Evolutionary conservation across 2,797 vertebrate genomes (phyloP).

Genomic region (Poecilia picta): DNA sequence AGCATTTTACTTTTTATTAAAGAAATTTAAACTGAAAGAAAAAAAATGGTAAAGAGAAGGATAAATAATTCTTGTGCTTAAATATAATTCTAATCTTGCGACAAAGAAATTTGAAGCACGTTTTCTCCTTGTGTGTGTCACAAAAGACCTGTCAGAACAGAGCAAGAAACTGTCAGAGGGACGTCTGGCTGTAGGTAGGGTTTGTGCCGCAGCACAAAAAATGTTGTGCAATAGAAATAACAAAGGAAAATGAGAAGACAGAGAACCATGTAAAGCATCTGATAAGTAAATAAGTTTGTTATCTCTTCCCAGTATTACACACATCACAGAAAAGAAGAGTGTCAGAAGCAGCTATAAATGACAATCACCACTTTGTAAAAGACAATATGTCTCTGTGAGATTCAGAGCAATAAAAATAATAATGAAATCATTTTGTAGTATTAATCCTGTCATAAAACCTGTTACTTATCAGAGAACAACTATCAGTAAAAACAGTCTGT

Average conservation of each 20-base stretch:
- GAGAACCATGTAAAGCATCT: background rate
- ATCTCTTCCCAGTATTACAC: background rate
- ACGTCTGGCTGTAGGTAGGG: background rate
- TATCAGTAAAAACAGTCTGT: background rate
- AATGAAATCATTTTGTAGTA: background rate
- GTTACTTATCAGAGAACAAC: background rate
- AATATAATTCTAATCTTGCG: background rate
- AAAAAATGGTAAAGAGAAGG: background rate
- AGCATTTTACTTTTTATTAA: background rate
- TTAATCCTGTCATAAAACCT: background rate
- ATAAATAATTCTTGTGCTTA: background rate
- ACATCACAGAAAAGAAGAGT: background rate
- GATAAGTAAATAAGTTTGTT: background rate
- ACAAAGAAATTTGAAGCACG: background rate
- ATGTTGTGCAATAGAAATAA: background rate
- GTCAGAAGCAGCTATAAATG: background rate
- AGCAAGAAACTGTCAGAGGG: background rate
- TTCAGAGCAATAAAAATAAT: background rate
- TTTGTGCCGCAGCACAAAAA: background rate
- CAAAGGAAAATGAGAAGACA: background rate
- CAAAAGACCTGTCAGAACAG: background rate
- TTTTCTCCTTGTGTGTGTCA: background rate
- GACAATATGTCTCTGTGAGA: background rate
- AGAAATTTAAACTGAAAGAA: background rate
- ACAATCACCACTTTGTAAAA: background rate